Conservation (phyloP, 2,888 invertebrate genomes). For the Drymonia ruficornis region DNA sequence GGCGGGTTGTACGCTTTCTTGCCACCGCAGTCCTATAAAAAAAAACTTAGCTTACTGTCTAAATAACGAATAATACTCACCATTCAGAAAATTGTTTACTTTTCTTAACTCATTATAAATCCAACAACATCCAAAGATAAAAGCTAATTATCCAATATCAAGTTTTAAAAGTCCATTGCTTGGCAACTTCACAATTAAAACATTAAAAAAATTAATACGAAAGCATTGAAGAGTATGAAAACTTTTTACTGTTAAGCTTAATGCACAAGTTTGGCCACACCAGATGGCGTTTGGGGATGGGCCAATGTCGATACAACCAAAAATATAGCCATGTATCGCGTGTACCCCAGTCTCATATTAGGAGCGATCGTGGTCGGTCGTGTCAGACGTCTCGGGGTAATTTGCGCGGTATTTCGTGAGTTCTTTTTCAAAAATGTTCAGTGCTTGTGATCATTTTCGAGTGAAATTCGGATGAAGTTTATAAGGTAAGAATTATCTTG, state of each 20-base stretch:
- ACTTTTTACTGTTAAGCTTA: conserved; percentile 47
- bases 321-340: conserved; percentile 22
- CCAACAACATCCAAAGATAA: conserved; percentile 1
- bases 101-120: not conserved
- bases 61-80: too few relatives aligned
- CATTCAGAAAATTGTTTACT: not conserved
- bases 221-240: conserved; percentile 32
- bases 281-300: conserved; percentile 51
- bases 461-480: conserved; percentile 25
- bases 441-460: conserved; percentile 32
- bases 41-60: too few relatives aligned
- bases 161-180: not conserved
- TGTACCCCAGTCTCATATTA: conserved; percentile 39
- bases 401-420: conserved; percentile 23
- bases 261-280: conserved; percentile 51
- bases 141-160: not conserved
- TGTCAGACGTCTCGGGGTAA: conserved; percentile 16
- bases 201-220: conserved; percentile 10
- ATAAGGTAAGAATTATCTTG: conserved; percentile 25
- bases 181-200: conserved; percentile 24
- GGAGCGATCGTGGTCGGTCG: conserved; percentile 35
- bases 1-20: too few relatives aligned
- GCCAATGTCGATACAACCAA: conserved; percentile 38
- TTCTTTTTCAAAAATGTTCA: conserved; percentile 21
- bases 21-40: too few relatives aligned